A percentile compares a stretch with the other conserved stretches of the same genome.
These are phyloP conservation scores for Semnopithecus entellus DNA, from an alignment of 2,113 vertebrate species.

Conservation along the genomic window DNA sequence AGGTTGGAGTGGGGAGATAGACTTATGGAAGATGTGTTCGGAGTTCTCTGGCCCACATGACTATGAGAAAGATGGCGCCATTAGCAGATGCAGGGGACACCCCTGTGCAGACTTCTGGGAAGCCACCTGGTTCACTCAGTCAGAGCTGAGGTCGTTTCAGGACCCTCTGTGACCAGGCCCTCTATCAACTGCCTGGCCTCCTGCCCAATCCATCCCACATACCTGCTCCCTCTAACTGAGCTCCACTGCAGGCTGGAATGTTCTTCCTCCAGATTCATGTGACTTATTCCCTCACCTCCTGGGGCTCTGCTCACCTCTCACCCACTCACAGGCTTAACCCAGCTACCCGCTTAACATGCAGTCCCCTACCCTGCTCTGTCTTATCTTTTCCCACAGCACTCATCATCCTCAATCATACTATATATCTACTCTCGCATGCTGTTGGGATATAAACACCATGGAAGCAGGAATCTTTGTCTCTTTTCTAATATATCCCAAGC, in stretches of 20 bases:
- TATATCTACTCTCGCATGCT: background rate
- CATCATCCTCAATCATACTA: background rate
- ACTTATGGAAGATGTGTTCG: background rate
- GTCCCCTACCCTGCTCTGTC: background rate
- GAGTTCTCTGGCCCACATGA: background rate
- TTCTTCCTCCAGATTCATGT: background rate
- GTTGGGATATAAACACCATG: constrained; percentile 31
- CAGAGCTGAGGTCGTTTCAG: background rate
- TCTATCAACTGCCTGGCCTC: background rate
- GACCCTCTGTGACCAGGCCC: background rate
- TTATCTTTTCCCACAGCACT: constrained; percentile 16
- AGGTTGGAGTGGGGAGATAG: background rate
- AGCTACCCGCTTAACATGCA: background rate
- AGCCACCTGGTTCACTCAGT: background rate
- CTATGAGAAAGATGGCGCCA: background rate
- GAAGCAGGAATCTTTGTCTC: constrained; percentile 14
- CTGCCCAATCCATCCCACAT: background rate
- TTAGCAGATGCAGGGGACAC: background rate
- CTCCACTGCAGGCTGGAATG: background rate
- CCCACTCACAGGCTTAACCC: background rate
- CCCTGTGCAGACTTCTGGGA: background rate
- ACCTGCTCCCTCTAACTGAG: background rate
- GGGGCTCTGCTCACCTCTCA: background rate
- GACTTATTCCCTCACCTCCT: background rate
- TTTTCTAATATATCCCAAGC: background rate